Evolutionary conservation across 1,140 invertebrate species (phyloP).

Genomic region (Mactra quadrangularis): DNA sequence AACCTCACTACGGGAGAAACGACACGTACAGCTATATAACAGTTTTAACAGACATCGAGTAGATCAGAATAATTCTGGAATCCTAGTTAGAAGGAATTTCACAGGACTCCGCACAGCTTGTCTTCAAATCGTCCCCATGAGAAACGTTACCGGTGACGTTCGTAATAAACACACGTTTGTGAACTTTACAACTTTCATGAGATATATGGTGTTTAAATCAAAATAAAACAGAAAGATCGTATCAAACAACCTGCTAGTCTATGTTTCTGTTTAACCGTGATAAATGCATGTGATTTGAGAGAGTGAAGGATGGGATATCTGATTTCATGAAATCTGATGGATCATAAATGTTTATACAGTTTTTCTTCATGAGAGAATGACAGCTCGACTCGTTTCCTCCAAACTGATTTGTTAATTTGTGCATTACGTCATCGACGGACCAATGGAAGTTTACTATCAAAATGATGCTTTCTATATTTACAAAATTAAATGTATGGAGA

Average conservation of each 20-base stretch:
- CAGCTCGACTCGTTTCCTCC: not conserved
- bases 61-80: too few species aligned
- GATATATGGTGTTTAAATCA: conserved; percentile 34
- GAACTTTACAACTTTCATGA: conserved; percentile 14
- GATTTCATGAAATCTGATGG: conserved; percentile 2
- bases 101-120: conserved; percentile 15
- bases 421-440: conserved; percentile 10
- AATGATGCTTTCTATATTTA: too few species aligned
- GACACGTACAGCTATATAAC: too few species aligned
- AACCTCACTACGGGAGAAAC: too few species aligned
- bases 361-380: conserved; percentile 11
- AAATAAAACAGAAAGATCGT: not conserved
- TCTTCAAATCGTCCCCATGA: conserved; percentile 1
- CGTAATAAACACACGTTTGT: not conserved
- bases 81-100: not conserved
- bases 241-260: conserved; percentile 21
- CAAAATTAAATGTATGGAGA: too few species aligned
- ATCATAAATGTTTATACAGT: conserved; percentile 44
- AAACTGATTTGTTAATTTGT: conserved; percentile 1
- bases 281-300: conserved; percentile 33
- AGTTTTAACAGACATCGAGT: too few species aligned
- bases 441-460: not conserved
- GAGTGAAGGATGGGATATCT: conserved; percentile 11
- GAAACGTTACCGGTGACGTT: conserved; percentile 8
- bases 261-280: conserved; percentile 17